Base-by-base conservation (phyloP, 2,888 invertebrate species). In the Patella ulyssiponensis region DNA sequence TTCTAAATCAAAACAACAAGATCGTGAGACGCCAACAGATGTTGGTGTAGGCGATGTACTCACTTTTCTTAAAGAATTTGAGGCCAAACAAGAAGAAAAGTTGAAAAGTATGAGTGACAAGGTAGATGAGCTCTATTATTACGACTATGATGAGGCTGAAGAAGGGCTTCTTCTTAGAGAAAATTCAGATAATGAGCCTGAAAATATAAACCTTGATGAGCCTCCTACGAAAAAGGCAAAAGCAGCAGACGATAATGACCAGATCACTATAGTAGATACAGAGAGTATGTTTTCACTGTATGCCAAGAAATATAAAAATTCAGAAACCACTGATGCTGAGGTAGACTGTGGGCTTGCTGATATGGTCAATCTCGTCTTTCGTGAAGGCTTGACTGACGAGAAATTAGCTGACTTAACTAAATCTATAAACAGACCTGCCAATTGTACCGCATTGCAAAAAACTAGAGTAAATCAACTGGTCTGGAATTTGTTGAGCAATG, bases 291-390 rank as follows among this genome's bases (percentile, higher is more conserved):
- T 33, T 33, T 33, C 33, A 27, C 27, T 27, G 27, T 27, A 27
- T 27, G 33, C 33, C 4, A 33, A 4, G 33, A 33, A 33, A 33
- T 33, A 33, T 3, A 64, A 20, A 20, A 64, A 64, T 20, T 64
- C 64, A 64, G 23, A 64, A 64, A n/a, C 20, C 12, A 58, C 58
- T n/a, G 64, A 64, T 64, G 64, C 4, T 14, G 64, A 3, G 11
- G 56, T 72, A 72, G 58, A 64, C 69, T 52, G 73, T 11, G 76
- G 73, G 4, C 58, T 76, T 58, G 58, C 17, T 58, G 20, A 58
- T 58, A 17, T 58, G 17, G 17, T 58, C 58, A 17, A 58, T 58
- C 7, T 20, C 14, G 58, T 58, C 3, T 58, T 58, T 11, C 17
- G 20, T 20, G n/a, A 17, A 9, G 58, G 58, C 20, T 20, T 58